These are phyloP conservation scores for Heteropelma amictum DNA, from an alignment of 2,888 invertebrate species.

Conservation along the genomic window DNA sequence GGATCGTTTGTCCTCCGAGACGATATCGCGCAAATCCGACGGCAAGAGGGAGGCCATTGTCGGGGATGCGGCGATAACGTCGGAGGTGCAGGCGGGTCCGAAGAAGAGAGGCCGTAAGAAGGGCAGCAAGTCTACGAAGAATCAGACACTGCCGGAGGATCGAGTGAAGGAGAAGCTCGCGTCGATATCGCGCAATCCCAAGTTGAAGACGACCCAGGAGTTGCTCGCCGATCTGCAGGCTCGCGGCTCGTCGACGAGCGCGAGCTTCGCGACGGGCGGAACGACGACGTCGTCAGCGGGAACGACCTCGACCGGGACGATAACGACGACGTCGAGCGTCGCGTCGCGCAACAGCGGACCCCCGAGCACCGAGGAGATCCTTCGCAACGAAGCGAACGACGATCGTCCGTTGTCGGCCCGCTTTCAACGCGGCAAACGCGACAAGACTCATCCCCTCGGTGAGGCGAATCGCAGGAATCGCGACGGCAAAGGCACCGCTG, in stretches of 20 bases:
- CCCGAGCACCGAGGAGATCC: conserved; percentile 72
- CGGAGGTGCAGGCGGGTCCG: conserved; percentile 73
- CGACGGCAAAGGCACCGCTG: conserved; percentile 16
- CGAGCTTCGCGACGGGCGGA: conserved; percentile 62
- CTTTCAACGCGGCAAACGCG: conserved; percentile 19
- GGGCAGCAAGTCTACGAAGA: conserved; percentile 80
- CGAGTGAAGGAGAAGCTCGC: conserved; percentile 81
- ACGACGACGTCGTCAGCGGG: conserved; percentile 58
- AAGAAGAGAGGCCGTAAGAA: conserved; percentile 82
- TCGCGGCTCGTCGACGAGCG: conserved; percentile 78
- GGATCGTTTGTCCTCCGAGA: conserved; percentile 59
- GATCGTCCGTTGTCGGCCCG: conserved; percentile 62
- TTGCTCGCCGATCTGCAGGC: conserved; percentile 87
- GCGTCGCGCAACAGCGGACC: conserved; percentile 73
- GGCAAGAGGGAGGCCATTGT: conserved; percentile 16
- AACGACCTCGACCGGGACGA: conserved; percentile 66
- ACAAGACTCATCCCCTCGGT: conserved; percentile 18
- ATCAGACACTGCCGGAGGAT: conserved; percentile 78
- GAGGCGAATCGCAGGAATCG: conserved; percentile 16
- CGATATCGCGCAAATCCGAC: conserved; percentile 43
- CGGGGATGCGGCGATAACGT: conserved; percentile 41
- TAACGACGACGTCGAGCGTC: conserved; percentile 69
- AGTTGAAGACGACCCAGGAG: conserved; percentile 89
- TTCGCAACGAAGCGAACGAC: conserved; percentile 75
- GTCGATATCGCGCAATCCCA: conserved; percentile 81